Percentiles rank a stretch among this genome's conserved stretches.
Conservation (phyloP, 2,888 invertebrate genomes). For the Proisotoma minuta region DNA sequence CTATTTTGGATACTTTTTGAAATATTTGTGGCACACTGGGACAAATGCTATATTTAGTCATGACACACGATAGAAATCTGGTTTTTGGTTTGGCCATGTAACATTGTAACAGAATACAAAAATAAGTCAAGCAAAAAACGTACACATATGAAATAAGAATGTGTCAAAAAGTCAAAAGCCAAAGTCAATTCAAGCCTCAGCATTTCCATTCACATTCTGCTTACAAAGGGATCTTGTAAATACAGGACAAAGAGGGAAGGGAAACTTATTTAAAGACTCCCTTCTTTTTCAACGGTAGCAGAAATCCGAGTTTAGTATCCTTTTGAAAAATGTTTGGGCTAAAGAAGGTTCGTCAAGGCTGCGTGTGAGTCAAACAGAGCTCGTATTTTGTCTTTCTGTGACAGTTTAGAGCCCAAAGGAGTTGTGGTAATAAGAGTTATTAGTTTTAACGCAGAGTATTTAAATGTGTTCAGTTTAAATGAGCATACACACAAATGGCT, state of each 20-base stretch:
- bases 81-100: background rate
- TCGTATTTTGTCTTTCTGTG: constrained; percentile 6
- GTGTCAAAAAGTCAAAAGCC: constrained; percentile 11
- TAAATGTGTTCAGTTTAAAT: constrained; percentile 13
- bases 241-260: no score
- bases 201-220: background rate
- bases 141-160: constrained; percentile 1
- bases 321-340: no score
- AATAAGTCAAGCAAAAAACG: constrained; percentile 12
- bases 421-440: constrained; percentile 29
- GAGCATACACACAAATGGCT: constrained; percentile 4
- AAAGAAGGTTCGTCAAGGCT: constrained; percentile 3
- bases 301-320: no score
- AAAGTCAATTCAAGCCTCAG: background rate
- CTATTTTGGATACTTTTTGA: constrained; percentile 9
- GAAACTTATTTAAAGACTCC: no score
- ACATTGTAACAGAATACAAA: background rate
- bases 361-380: background rate
- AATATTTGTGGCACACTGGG: background rate
- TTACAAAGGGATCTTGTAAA: no score
- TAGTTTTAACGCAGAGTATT: constrained; percentile 21
- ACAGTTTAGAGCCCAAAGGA: constrained; percentile 11
- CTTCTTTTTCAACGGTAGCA: no score
- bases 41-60: background rate
- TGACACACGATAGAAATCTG: background rate